These are phyloP conservation scores for Enoplolaimus lenunculus DNA, from an alignment of 2,888 invertebrate genomes.

Conservation along the genomic window DNA sequence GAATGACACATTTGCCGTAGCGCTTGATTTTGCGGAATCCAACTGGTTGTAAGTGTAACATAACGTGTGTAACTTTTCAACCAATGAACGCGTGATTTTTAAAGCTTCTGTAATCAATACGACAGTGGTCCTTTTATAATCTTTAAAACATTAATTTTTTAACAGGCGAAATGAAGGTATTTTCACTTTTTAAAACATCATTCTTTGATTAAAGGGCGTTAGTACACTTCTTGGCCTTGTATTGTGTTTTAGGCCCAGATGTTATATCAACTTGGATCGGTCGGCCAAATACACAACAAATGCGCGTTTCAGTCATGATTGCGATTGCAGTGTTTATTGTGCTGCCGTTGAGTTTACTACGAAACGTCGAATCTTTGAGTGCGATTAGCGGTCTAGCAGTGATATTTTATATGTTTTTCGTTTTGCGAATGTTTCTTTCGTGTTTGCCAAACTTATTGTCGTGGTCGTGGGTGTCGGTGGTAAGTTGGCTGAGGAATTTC, in stretches of 20 bases:
- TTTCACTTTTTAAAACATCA: no score
- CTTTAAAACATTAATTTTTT: no score
- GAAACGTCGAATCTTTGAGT: constrained; percentile 74
- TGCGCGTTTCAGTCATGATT: constrained; percentile 30
- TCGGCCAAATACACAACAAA: neutral
- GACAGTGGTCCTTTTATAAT: no score
- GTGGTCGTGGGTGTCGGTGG: constrained; percentile 50
- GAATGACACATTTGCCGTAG: no score
- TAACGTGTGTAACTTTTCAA: no score
- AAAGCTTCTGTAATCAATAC: no score
- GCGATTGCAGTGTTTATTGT: constrained; percentile 52
- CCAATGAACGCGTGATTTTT: no score
- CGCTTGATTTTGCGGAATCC: no score
- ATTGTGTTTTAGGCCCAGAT: neutral
- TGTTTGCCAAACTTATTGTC: constrained; percentile 28
- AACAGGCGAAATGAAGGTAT: no score
- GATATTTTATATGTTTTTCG: constrained; percentile 73
- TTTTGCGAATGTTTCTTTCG: constrained; percentile 29
- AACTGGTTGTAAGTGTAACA: no score
- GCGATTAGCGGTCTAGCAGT: constrained; percentile 58
- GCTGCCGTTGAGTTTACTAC: constrained; percentile 68
- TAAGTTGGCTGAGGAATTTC: constrained; percentile 45
- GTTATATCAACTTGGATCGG: neutral
- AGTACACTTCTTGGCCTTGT: neutral
- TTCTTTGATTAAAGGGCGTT: no score